Evolutionary conservation across 1,140 invertebrate genomes (phyloP), one percentile per base, ranked within the genome.

Genomic region (Harpegnathos saltator): DNA sequence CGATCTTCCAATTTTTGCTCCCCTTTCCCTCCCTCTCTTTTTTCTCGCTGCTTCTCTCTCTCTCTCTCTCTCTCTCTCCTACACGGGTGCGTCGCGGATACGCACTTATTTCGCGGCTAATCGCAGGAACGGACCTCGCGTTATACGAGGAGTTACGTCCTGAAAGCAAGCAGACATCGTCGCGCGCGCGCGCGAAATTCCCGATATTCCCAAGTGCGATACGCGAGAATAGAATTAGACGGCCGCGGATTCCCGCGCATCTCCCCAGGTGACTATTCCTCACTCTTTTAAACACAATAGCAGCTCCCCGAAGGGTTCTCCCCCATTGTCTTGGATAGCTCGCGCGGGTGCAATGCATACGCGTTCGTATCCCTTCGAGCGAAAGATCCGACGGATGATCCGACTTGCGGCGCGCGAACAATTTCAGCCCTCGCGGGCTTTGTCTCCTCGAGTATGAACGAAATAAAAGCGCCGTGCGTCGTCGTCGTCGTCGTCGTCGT

Each of bases 211-310:
- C 29, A 3, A 58, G 19, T 17, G 22, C n/a, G n/a, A n/a, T n/a
- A 48, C 17, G 24, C 15, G 17, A 44, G 29, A 48, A 73, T 24
- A n/a, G 59, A 63, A 52, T 3, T 29, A 22, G n/a, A 19, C 33
- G 9, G 3, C 26, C 1, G 22, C 14, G 15, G 11, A 33, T 17
- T 65, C 44, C 17, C 14, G 22, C 14, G 15, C n/a, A 19, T 65
- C 50, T 77, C 26, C 59, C 26, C 5, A 4, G 48, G 12, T 19
- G 19, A 52, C 44, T 52, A 75, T n/a, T 75, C 26, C 19, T 63
- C 33, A 63, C 14, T 33, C 61, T 65, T 65, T 77, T 52, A 65
- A 77, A 50, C 14, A 62, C n/a, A 75, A 65, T 26, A 14, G 61
- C 4, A 44, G 26, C 33, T 77, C 48, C 26, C 44, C 44, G 48